Base-by-base conservation (phyloP, 2,113 vertebrate species). In the Sinocyclocheilus rhinocerous region DNA sequence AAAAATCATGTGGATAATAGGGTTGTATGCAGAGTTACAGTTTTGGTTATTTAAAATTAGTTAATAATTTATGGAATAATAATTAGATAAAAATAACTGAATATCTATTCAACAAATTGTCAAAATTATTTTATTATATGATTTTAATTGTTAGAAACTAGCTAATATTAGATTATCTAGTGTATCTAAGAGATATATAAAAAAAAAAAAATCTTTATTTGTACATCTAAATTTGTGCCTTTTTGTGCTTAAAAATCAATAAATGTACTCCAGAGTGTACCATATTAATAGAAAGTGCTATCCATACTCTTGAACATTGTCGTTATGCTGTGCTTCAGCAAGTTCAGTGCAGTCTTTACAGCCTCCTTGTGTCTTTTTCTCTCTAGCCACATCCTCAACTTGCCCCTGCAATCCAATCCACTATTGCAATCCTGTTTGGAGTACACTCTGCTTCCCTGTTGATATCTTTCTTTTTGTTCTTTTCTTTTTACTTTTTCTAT, bases 381-480 rank as follows among this genome's bases (percentile, higher is more conserved):
- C 86, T 87, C 6, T 59, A 85, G 76, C 83, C 79, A 10, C 55
- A 33, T 39, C 24, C 39, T 73, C 75, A 72, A 42, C 57, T 63
- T 80, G 12, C 57, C 20, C 76, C 22, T 61, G 33, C 55, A 80
- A 16, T 63, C 33, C 20, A 80, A 81, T 81, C 59, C 59, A 11
- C 1, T 26, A 61, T 26, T 18, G 36, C 78, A 26, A 16, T 48
- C 59, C 22, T 80, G 77, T 80, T 79, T 61, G 5, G 20, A 45
- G 22, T 39, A 13, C 22, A 80, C 77, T 42, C 20, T 39, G 20
- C 61, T 42, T 45, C 13, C 57, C 20, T 63, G 22, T 80, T 80
- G 76, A 57, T 78, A 78, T 78, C 76, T 78, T 33, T 78, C 76
- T n/a, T 29, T 63, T 42, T 81, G 2, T 81, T 63, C 2, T n/a